Evolutionary conservation across 2,888 invertebrate genomes (phyloP), one percentile per base, ranked within the genome.

Genomic region (Drosophila dives): DNA sequence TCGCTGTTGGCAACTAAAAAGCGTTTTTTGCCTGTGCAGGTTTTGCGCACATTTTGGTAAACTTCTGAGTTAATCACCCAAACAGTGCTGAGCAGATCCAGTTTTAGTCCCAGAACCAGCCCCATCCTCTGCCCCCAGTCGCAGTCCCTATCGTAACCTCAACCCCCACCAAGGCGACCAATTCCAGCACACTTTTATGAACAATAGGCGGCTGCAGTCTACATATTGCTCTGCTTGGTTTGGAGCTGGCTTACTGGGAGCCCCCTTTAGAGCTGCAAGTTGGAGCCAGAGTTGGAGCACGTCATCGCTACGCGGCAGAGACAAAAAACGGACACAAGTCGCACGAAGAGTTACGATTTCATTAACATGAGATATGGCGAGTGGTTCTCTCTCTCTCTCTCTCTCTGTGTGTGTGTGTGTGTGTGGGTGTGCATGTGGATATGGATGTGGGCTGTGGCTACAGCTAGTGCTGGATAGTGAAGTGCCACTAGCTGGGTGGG

Each of bases 341-440:
- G 66, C 89, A 75, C 73, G 83, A 90, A 90, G 90, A 86, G 89
- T 86, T 90, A 87, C 86, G 90, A 87, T 90, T 87, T 90, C 86
- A 87, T 87, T 90, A 88, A 90, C 89, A 90, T 90, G 86, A 86
- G 89, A 88, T 88, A 86, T 90, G 89, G 88, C 83, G 77, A 85
- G 85, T 89, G 82, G 72, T 65, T 62, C 64, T 65, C 68, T 59
- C 42, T 29, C 51, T n/a, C 17, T 32, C 20, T 11, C 10, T 23
- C 7, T 34, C 32, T 48, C 29, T 38, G 38, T 23, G 26, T 26
- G 26, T 45, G 23, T 45, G 36, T 48, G 51, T 26, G 48, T 58
- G 51, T 32, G 32, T 23, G 38, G 20, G 42, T 36, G 51, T 11
- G 34, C 23, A 11, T 12, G 23, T 59, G 26, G 34, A 34, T 32